Base-by-base conservation (phyloP, 1,140 invertebrate genomes). In the Ditylenchus dipsaci region DNA sequence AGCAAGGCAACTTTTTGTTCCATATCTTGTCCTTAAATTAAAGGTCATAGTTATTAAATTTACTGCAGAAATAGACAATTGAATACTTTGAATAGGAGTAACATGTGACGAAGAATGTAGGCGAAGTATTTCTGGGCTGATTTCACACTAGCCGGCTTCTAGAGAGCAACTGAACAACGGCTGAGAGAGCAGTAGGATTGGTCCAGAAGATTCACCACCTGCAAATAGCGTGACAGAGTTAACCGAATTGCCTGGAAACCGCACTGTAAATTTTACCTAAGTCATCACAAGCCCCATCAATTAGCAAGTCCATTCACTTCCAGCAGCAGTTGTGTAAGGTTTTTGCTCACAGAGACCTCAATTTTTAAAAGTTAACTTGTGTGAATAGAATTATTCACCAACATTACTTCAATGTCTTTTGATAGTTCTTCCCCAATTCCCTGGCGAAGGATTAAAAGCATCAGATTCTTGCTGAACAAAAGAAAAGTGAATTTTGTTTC, bases 131-230 rank as follows among this genome's bases (percentile, higher is more conserved):
- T 61, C 59, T 30, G 3, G 1, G 3, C 59, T 21, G 59, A 61
- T 61, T 61, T 61, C 29, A 61, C 59, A 43, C n/a, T 19, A 29
- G 19, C 29, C 3, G 63, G 61, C 56, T 65, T 65, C 11, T 65
- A 1, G 57, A 26, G 19, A 65, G 42, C 7, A 65, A 19, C 5
- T 56, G 3, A 49, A 65, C 42, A 38, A 65, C 56, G n/a, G 63
- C 27, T 61, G 42, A 19, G 21, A 65, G 23, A 19, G 63, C 63
- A 26, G 42, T 56, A 26, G 63, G 63, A n/a, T 65, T 65, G 3
- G 43, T 21, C 63, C 63, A 65, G 63, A 65, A 65, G 63, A 56
- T 19, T 65, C 57, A 19, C 63, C 63, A 19, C 63, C 63, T 65
- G 45, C n/a, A n/a, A n/a, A n/a, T n/a, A n/a, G n/a, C n/a, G n/a